phyloP scores from a whole-genome alignment of 2,113 vertebrate genomes.

The Rhombomys opimus region DNA sequence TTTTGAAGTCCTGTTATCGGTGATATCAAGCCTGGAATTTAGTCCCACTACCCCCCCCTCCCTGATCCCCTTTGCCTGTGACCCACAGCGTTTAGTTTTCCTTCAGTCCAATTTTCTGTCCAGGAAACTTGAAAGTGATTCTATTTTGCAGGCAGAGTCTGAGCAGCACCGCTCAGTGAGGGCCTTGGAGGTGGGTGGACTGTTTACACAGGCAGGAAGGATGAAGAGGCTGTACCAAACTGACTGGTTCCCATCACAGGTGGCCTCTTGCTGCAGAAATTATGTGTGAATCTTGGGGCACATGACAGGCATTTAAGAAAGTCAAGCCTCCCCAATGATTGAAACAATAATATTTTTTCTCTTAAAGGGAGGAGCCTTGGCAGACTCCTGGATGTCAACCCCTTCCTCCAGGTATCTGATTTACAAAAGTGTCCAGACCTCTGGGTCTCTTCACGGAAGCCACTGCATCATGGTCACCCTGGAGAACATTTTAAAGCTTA shows the following conservation, averaged over 20 bases:
- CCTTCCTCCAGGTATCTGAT: accelerated
- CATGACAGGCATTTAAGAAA: not conserved
- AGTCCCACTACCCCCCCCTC: conserved; percentile 2
- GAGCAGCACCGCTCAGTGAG: accelerated
- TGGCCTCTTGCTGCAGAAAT: not conserved
- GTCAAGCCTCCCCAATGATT: not conserved
- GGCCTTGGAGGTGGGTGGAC: accelerated
- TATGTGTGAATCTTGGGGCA: not conserved
- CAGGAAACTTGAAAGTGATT: conserved; percentile 72
- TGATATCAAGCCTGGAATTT: conserved; percentile 74
- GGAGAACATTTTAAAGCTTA: not conserved
- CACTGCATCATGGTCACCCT: accelerated
- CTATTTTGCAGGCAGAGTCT: not conserved
- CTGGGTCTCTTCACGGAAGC: not conserved
- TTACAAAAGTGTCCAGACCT: not conserved
- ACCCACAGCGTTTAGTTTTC: conserved; percentile 72
- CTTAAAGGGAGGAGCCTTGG: not conserved
- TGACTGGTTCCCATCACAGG: accelerated
- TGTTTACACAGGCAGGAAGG: not conserved
- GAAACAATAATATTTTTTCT: not conserved
- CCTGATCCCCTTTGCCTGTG: not conserved
- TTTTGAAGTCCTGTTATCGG: conserved; percentile 77
- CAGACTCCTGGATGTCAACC: not conserved
- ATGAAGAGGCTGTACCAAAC: not conserved
- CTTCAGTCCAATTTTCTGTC: conserved; percentile 71